Percentiles rank a stretch among this genome's conserved stretches.
phyloP scores from a whole-genome alignment of 2,113 vertebrate genomes.

The Nothocercus nigrocapillus region DNA sequence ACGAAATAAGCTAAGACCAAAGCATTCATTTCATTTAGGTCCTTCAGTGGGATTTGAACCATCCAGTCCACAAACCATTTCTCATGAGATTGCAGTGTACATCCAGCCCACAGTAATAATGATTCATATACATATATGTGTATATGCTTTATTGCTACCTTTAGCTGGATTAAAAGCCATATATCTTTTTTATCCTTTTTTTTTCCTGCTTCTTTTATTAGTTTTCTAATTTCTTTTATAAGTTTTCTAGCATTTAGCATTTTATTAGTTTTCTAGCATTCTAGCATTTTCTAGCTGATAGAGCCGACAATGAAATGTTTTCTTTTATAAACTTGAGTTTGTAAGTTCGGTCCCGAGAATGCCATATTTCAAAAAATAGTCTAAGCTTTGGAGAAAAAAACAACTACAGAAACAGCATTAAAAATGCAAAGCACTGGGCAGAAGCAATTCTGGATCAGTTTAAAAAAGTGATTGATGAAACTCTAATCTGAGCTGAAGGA shows the following conservation, averaged over 20 bases:
- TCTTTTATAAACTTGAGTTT: constrained; percentile 78
- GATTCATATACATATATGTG: constrained; percentile 74
- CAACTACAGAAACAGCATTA: constrained; percentile 89
- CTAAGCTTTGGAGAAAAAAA: constrained; percentile 84
- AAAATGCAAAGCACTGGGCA: constrained; percentile 84
- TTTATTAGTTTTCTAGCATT: constrained; percentile 82
- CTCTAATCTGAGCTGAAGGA: constrained; percentile 94
- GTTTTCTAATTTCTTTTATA: constrained; percentile 80
- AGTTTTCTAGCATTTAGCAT: too few relatives aligned
- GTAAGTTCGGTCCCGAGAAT: constrained; percentile 74
- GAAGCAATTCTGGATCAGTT: constrained; percentile 88
- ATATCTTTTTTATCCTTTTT: constrained; percentile 75
- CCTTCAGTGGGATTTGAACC: constrained; percentile 58
- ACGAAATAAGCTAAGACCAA: constrained; percentile 54
- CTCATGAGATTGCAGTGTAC: constrained; percentile 54
- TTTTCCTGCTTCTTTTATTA: constrained; percentile 78
- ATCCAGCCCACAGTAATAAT: constrained; percentile 61
- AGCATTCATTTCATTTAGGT: constrained; percentile 64
- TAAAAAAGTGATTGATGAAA: constrained; percentile 95
- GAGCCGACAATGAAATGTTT: constrained; percentile 75
- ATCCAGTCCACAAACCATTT: constrained; percentile 55
- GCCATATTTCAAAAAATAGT: constrained; percentile 83
- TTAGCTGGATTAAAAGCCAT: constrained; percentile 77
- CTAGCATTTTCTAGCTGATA: constrained; percentile 80
- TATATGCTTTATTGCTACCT: constrained; percentile 75